Conservation (phyloP, 2,888 invertebrate genomes). For the Euzetes globulus region DNA sequence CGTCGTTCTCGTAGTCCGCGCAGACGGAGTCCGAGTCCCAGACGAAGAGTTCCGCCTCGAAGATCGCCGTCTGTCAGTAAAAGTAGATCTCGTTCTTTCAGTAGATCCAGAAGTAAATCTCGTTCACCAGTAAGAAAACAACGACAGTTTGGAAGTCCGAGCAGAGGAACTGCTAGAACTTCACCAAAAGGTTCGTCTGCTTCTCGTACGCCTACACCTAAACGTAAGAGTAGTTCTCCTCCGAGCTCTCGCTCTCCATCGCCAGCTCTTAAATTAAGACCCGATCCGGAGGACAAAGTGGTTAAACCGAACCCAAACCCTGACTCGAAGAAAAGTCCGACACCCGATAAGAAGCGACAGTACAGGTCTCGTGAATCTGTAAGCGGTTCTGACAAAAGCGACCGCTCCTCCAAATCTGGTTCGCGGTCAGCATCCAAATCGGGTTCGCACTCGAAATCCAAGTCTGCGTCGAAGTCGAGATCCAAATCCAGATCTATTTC, state of each 20-base stretch:
- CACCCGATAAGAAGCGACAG: constrained; percentile 7
- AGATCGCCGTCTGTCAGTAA: constrained; percentile 34
- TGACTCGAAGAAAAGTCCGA: background rate
- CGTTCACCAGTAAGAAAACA: constrained; percentile 40
- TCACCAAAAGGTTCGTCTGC: constrained; percentile 31
- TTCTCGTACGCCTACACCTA: constrained; percentile 39
- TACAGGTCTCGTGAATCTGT: background rate
- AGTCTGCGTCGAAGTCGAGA: constrained; percentile 2
- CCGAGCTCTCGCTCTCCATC: constrained; percentile 11
- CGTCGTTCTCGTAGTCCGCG: constrained; percentile 36
- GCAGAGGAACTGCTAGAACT: background rate
- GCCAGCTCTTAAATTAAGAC: constrained; percentile 4
- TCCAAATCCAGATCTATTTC: background rate
- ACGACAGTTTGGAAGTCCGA: constrained; percentile 15
- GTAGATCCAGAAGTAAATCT: constrained; percentile 39
- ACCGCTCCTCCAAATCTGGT: background rate
- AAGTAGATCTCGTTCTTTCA: constrained; percentile 29
- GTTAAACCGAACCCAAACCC: background rate
- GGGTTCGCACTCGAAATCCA: background rate
- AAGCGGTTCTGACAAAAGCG: background rate
- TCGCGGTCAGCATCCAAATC: background rate
- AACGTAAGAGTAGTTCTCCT: constrained; percentile 35
- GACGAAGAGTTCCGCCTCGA: constrained; percentile 17
- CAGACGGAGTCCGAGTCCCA: constrained; percentile 35
- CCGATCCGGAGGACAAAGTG: constrained; percentile 15